Evolutionary conservation across 1,140 invertebrate species (phyloP).

Genomic region (Zaprionus davidi): DNA sequence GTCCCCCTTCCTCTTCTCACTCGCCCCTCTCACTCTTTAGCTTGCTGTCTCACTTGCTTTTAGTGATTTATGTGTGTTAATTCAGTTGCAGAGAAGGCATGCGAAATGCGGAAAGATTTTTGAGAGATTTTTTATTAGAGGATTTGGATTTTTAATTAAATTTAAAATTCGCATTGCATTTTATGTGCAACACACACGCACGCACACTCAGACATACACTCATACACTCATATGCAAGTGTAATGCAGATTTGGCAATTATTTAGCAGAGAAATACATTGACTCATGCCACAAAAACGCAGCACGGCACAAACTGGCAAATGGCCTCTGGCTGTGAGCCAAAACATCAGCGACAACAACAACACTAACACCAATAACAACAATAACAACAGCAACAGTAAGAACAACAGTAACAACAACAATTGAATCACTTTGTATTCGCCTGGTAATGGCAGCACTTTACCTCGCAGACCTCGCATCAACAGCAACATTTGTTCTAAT

Average conservation of each 20-base stretch:
- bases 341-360: slow-evolving; percentile 47
- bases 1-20: neutral
- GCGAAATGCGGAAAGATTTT: slow-evolving; percentile 75
- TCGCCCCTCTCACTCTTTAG: neutral
- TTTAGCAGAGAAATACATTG: slow-evolving; percentile 45
- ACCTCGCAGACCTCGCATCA: slow-evolving; percentile 60
- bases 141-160: slow-evolving; percentile 71
- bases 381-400: slow-evolving; percentile 28
- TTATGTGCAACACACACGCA: slow-evolving; percentile 37
- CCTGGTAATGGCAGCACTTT: slow-evolving; percentile 71
- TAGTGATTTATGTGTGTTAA: slow-evolving; percentile 76
- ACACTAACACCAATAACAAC: slow-evolving; percentile 9
- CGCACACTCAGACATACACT: slow-evolving; percentile 16
- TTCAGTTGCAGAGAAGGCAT: slow-evolving; percentile 43
- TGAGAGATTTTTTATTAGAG: slow-evolving; percentile 34
- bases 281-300: slow-evolving; percentile 46
- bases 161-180: slow-evolving; percentile 27
- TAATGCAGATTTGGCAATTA: slow-evolving; percentile 61
- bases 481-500: slow-evolving; percentile 74
- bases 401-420: slow-evolving; percentile 50
- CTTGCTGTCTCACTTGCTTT: slow-evolving; percentile 12
- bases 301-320: slow-evolving; percentile 29
- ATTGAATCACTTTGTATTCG: slow-evolving; percentile 58
- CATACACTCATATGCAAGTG: slow-evolving; percentile 34
- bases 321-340: slow-evolving; percentile 59